These are phyloP conservation scores for Graphium colonna DNA, from an alignment of 2,888 invertebrate genomes.

Conservation along the genomic window DNA sequence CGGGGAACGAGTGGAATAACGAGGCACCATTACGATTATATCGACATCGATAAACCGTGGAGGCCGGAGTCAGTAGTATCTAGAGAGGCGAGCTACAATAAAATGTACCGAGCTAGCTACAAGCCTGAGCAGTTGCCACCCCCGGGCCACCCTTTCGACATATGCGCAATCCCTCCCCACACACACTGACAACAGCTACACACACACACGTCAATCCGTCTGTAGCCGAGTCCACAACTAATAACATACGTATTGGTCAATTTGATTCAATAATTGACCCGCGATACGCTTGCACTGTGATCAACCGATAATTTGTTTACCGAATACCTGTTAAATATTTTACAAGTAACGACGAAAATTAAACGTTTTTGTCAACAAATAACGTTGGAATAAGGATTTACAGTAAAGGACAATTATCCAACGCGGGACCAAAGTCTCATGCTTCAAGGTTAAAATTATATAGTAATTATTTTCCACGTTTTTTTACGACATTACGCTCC, in stretches of 20 bases:
- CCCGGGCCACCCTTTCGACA: slow-evolving; percentile 43
- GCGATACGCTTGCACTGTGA: slow-evolving; percentile 10
- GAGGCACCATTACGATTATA: slow-evolving; percentile 52
- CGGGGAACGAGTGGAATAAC: slow-evolving; percentile 52
- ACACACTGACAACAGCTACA: slow-evolving; percentile 14
- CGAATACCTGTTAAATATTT: slow-evolving; percentile 38
- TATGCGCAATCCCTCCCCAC: slow-evolving; percentile 56
- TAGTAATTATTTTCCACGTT: no score
- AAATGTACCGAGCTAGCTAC: slow-evolving; percentile 78
- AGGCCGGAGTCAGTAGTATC: slow-evolving; percentile 60
- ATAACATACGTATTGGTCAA: slow-evolving; percentile 40
- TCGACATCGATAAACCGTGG: slow-evolving; percentile 66
- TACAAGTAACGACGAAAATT: no score
- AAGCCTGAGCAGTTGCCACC: slow-evolving; percentile 71
- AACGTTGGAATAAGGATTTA: no score
- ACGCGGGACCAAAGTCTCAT: no score
- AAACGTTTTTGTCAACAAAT: no score
- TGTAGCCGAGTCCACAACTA: slow-evolving; percentile 42
- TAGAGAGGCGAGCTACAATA: slow-evolving; percentile 76
- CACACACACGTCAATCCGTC: slow-evolving; percentile 47
- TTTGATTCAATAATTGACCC: slow-evolving; percentile 53
- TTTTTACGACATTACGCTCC: no score
- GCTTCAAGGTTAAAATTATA: no score
- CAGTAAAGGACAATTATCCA: no score
- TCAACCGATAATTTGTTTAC: neutral